phyloP scores from a whole-genome alignment of 2,113 vertebrate genomes.

The Nibea coibor region DNA sequence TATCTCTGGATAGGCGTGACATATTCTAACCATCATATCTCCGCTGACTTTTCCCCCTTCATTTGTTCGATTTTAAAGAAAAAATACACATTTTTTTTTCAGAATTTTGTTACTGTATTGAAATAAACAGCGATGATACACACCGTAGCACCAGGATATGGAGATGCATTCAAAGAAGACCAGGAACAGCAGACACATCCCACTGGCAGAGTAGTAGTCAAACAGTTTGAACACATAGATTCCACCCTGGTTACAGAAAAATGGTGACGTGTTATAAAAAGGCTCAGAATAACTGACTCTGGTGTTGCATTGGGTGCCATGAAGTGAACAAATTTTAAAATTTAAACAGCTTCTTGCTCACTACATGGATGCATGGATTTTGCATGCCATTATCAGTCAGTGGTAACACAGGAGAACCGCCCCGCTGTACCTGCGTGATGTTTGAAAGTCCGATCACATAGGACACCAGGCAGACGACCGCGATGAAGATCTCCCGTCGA shows the following conservation, averaged over 20 bases:
- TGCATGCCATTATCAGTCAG: background rate
- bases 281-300: background rate
- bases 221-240: conserved; percentile 99
- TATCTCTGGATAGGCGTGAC: conserved; percentile 29
- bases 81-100: background rate
- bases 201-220: conserved; percentile 98
- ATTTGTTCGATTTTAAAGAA: background rate
- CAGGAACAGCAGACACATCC: conserved; percentile 97
- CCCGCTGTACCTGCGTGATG: conserved; percentile 93
- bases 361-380: background rate
- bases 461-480: conserved; percentile 92
- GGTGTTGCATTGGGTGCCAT: conserved; percentile 5
- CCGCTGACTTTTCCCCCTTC: background rate
- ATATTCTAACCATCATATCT: conserved; percentile 8
- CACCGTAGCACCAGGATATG: conserved; percentile 99
- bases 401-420: conserved; percentile 14
- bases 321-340: background rate
- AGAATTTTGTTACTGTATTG: background rate
- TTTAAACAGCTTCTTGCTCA: background rate
- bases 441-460: conserved; percentile 97
- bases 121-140: conserved; percentile 46
- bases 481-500: conserved; percentile 96
- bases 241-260: conserved; percentile 87
- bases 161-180: conserved; percentile 99
- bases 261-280: conserved; percentile 15